phyloP scores from a whole-genome alignment of 2,113 vertebrate genomes.

The Proteles cristata region DNA sequence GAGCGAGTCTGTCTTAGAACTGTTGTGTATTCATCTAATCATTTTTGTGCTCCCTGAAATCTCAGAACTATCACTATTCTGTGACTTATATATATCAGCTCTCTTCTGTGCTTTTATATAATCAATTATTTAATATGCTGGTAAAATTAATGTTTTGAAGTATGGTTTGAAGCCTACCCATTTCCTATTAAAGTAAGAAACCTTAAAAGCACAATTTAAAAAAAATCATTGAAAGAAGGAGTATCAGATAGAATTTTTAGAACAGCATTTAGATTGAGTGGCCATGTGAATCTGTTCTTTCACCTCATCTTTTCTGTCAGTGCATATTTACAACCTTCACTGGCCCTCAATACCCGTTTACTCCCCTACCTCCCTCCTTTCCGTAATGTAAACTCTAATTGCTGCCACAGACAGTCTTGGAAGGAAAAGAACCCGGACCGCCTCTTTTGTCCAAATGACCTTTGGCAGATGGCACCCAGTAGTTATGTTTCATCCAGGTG shows the following conservation, averaged over 20 bases:
- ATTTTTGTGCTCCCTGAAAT: neutral
- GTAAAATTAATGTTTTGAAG: neutral
- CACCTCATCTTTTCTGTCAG: neutral
- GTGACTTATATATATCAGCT: neutral
- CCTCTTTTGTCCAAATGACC: neutral
- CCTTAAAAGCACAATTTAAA: neutral
- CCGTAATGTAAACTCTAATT: neutral
- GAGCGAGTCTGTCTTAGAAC: neutral
- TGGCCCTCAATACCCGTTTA: neutral
- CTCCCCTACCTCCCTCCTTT: neutral
- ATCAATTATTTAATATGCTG: slow-evolving; percentile 17
- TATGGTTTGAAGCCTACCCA: neutral
- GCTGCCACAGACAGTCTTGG: neutral
- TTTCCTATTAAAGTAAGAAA: neutral
- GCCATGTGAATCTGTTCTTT: neutral
- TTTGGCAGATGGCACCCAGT: neutral
- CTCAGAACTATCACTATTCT: neutral
- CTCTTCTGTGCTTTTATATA: neutral
- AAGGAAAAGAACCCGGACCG: neutral
- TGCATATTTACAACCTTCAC: neutral
- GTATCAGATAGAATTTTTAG: neutral
- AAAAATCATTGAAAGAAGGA: neutral
- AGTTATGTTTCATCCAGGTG: neutral
- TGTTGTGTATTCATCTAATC: neutral
- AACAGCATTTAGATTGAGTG: neutral